Percentiles rank a stretch among this genome's conserved stretches.
phyloP scores from a whole-genome alignment of 2,797 vertebrate species.

The Gouania willdenowi region DNA sequence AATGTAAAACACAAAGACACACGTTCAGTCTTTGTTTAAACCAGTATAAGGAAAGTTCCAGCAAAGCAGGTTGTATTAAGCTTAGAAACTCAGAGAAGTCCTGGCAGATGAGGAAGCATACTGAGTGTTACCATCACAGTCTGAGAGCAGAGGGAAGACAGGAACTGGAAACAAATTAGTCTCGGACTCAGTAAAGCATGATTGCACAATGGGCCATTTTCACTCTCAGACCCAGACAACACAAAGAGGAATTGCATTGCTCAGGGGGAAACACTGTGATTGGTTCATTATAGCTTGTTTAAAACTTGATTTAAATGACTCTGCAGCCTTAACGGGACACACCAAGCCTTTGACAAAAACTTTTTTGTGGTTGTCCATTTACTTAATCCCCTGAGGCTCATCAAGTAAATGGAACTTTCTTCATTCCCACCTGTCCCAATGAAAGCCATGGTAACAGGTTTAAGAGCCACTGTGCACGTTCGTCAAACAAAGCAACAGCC shows the following conservation, averaged over 20 bases:
- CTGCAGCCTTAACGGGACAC: not conserved
- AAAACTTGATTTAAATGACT: not conserved
- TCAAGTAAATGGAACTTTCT: constrained; percentile 60
- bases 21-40: no score
- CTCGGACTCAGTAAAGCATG: not conserved
- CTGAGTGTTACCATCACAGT: not conserved
- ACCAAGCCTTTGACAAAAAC: constrained; percentile 1
- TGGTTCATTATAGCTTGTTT: not conserved
- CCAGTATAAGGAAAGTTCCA: no score
- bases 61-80: no score
- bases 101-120: no score
- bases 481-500: constrained; percentile 26
- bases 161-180: not conserved
- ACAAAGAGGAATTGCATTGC: no score
- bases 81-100: no score
- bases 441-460: constrained; percentile 52
- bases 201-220: constrained; percentile 10
- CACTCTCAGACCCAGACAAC: not conserved
- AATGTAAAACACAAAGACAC: no score
- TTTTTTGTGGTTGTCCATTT: constrained; percentile 1
- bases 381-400: constrained; percentile 30
- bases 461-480: constrained; percentile 34
- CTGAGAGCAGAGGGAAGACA: constrained; percentile 1
- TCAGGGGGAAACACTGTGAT: no score
- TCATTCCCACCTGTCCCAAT: constrained; percentile 42